Evolutionary conservation across 92 coral and sea anemone species (phyloP).

Genomic region (Palythoa heliodiscus): DNA sequence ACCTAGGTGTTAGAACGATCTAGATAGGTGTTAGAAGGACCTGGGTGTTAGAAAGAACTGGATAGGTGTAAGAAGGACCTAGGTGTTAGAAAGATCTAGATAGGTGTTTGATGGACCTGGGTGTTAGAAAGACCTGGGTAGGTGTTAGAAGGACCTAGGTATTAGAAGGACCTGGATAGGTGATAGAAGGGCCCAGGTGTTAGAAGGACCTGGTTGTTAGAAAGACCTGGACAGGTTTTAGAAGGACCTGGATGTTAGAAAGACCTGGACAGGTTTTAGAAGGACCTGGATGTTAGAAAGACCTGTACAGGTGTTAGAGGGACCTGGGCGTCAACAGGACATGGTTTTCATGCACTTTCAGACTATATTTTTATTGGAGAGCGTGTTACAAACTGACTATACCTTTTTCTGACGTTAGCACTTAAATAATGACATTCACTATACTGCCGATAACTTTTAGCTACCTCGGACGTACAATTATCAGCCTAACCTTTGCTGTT

Average conservation of each 20-base stretch:
- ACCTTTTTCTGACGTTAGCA: too few relatives aligned
- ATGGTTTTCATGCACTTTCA: neutral
- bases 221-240: neutral
- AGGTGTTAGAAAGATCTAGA: neutral
- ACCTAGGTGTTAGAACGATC: too few relatives aligned
- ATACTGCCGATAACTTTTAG: neutral
- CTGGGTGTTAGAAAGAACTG: neutral
- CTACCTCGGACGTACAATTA: neutral
- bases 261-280: too few relatives aligned
- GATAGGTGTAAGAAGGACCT: neutral
- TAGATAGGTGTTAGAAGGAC: neutral
- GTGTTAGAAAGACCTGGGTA: too few relatives aligned
- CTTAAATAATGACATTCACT: too few relatives aligned
- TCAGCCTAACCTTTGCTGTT: neutral
- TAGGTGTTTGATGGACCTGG: neutral
- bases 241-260: too few relatives aligned
- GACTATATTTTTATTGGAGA: too few relatives aligned
- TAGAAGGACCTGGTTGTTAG: too few relatives aligned
- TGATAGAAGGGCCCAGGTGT: neutral
- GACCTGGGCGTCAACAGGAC: neutral
- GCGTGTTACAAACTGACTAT: too few relatives aligned
- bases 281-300: too few relatives aligned
- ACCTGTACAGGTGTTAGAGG: neutral
- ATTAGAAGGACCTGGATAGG: too few relatives aligned
- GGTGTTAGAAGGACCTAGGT: too few relatives aligned